Conservation (phyloP, 2,888 invertebrate species). For the Xestia c-nigrum region DNA sequence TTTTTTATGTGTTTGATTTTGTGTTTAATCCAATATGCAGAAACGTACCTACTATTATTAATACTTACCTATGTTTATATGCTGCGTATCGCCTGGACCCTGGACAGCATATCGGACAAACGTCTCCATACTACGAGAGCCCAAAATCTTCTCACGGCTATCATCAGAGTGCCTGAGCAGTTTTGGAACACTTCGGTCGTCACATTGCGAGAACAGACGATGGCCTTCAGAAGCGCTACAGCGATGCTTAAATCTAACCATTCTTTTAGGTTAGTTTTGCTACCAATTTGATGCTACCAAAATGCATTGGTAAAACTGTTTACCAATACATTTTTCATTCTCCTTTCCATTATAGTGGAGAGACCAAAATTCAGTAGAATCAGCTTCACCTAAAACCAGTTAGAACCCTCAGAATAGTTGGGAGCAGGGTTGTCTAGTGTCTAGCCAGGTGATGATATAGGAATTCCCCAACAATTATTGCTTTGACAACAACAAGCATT, state of each 20-base stretch:
- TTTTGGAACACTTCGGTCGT: too few relatives aligned
- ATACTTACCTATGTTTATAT: too few relatives aligned
- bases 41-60: neutral
- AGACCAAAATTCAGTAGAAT: neutral
- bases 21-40: neutral
- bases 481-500: neutral
- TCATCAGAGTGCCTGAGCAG: too few relatives aligned
- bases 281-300: neutral
- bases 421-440: neutral
- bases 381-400: neutral
- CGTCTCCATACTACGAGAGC: too few relatives aligned
- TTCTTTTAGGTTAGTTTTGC: neutral
- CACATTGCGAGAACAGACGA: too few relatives aligned
- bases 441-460: neutral
- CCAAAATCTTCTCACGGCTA: too few relatives aligned
- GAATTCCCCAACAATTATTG: neutral
- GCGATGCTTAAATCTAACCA: neutral
- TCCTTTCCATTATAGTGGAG: neutral
- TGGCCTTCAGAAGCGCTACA: too few relatives aligned
- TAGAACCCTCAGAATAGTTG: neutral
- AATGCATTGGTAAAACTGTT: too few relatives aligned
- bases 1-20: neutral
- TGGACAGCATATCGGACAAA: too few relatives aligned
- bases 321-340: neutral
- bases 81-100: too few relatives aligned